phyloP scores from a whole-genome alignment of 1,140 invertebrate species.

The Penaeus vannamei region DNA sequence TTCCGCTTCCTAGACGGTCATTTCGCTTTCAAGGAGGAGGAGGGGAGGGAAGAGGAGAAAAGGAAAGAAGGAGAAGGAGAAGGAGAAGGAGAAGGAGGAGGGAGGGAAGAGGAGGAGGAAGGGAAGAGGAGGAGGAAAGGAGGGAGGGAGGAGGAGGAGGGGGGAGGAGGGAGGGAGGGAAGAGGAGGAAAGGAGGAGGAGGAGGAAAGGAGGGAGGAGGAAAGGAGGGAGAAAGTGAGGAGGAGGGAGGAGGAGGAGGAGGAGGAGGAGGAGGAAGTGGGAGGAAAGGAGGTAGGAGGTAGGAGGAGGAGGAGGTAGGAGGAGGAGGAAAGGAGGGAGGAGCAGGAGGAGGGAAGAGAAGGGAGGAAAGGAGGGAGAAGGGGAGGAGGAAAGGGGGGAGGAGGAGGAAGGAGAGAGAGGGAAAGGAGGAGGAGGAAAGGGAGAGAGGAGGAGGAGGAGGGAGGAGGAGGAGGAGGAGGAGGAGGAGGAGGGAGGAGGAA shows the following conservation, averaged over 20 bases:
- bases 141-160: background rate
- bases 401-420: background rate
- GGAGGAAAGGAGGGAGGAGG: background rate
- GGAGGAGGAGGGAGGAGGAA: background rate
- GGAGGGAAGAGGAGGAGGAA: background rate
- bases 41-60: background rate
- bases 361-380: slow-evolving; percentile 28
- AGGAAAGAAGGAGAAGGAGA: background rate
- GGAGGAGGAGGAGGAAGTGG: background rate
- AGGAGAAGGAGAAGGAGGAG: background rate
- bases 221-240: background rate
- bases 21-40: background rate
- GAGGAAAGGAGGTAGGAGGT: background rate
- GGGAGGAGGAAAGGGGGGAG: background rate
- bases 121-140: background rate
- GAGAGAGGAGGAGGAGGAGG: slow-evolving; percentile 28
- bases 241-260: background rate
- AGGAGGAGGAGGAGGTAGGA: slow-evolving; percentile 1
- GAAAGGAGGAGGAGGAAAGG: background rate
- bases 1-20: too few relatives aligned
- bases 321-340: slow-evolving; percentile 1
- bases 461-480: slow-evolving; percentile 31
- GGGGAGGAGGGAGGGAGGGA: background rate
- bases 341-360: slow-evolving; percentile 17
- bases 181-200: background rate